A percentile compares a stretch with the other conserved stretches of the same genome.
phyloP scores from a whole-genome alignment of 2,888 invertebrate genomes.

The Saturnia pavonia region DNA sequence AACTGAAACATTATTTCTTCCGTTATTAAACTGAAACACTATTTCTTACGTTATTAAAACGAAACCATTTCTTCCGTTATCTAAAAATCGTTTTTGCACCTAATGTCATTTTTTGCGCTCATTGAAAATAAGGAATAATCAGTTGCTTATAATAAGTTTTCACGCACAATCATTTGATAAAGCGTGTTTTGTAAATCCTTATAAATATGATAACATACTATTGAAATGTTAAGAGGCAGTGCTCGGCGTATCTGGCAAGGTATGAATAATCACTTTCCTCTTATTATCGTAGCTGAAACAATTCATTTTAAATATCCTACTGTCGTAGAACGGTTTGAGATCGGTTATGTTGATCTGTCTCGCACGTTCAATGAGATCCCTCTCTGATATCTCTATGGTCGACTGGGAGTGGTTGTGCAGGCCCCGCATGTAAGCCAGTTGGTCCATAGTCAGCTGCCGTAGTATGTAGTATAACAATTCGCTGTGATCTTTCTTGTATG shows the following conservation, averaged over 20 bases:
- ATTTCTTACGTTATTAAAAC: too few relatives aligned
- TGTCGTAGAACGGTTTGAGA: slow-evolving; percentile 94
- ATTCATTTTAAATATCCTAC: slow-evolving; percentile 93
- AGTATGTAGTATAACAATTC: slow-evolving; percentile 97
- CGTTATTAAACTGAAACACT: too few relatives aligned
- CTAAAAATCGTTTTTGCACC: too few relatives aligned
- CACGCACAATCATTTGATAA: too few relatives aligned
- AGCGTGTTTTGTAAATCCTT: not conserved
- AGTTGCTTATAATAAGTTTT: too few relatives aligned
- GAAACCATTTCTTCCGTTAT: too few relatives aligned
- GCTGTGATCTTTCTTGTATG: slow-evolving; percentile 97
- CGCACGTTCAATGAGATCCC: slow-evolving; percentile 88
- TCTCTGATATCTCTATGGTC: slow-evolving; percentile 89
- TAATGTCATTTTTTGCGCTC: too few relatives aligned
- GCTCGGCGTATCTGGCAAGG: slow-evolving; percentile 83
- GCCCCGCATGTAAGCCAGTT: slow-evolving; percentile 90
- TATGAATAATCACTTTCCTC: slow-evolving; percentile 92
- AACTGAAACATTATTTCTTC: too few relatives aligned
- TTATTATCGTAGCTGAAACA: slow-evolving; percentile 92
- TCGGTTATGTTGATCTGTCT: slow-evolving; percentile 95
- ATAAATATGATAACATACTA: not conserved
- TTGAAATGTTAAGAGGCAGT: slow-evolving; percentile 28
- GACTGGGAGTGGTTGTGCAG: slow-evolving; percentile 84
- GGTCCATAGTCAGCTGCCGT: slow-evolving; percentile 95
- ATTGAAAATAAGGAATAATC: too few relatives aligned